Conservation (phyloP, 2,888 invertebrate species). For the Ethmia dodecea region DNA sequence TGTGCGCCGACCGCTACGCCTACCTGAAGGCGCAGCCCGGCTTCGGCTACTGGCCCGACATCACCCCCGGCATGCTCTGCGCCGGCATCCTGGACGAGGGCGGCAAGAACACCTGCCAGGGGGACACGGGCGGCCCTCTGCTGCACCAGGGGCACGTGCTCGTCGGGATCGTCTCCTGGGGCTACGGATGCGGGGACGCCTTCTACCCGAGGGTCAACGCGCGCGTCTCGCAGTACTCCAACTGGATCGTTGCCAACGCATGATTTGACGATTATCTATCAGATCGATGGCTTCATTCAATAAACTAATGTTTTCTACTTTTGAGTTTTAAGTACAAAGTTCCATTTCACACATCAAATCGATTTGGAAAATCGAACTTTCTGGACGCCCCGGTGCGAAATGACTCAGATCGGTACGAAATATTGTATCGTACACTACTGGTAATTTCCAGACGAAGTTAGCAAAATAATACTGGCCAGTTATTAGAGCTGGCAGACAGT, state of each 20-base stretch:
- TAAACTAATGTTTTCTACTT: no score
- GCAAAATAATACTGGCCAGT: no score
- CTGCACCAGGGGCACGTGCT: conserved; percentile 35
- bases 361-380: no score
- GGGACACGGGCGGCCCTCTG: conserved; percentile 46
- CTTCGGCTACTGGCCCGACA: conserved; percentile 8
- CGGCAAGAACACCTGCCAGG: conserved; percentile 44
- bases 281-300: no score
- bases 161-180: conserved; percentile 44
- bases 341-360: no score
- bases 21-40: conserved; percentile 19
- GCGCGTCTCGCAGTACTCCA: conserved; percentile 1
- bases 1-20: conserved; percentile 27
- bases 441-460: no score
- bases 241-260: conserved; percentile 4
- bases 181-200: conserved; percentile 11
- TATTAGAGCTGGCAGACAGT: no score
- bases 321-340: no score
- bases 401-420: no score
- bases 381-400: no score
- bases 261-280: no score
- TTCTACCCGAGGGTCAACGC: conserved; percentile 8
- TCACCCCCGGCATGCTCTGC: conserved; percentile 31
- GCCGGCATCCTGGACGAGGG: conserved; percentile 43
- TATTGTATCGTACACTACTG: no score